Base-by-base conservation (phyloP, 2,888 invertebrate genomes). In the Andricus curvator region DNA sequence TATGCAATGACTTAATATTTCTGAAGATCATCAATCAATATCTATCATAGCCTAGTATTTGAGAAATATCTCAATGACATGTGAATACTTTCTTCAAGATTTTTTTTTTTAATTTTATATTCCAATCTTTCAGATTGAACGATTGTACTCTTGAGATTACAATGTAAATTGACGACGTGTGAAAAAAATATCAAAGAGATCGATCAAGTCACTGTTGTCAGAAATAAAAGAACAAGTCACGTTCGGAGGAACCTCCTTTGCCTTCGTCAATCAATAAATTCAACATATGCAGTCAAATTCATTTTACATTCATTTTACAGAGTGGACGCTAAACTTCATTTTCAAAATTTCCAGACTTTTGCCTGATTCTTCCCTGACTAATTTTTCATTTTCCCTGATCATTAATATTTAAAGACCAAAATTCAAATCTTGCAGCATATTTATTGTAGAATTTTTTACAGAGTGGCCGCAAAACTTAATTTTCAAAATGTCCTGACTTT, bases 181-280 rank as follows among this genome's bases (percentile, higher is more conserved):
- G 51, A 51, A 48, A 70, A 70, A 70, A 48, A 29, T 48, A 70
- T 70, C 70, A 70, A 70, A 44, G 29, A 70, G 29, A 33, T 70
- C 20, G n/a, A 70, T 70, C 29, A 20, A 70, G 48, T 51, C 25
- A 70, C 51, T 51, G 29, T 51, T 70, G 70, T 29, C 70, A 51
- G 70, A 51, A 70, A 29, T 51, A 51, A 70, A 70, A 51, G 44
- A 8, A 22, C 60, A 60, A 60, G 60, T 60, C 60, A 17, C 17
- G 70, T 70, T 70, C 48, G 41, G 17, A 41, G 44, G 44, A n/a
- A 22, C 15, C 17, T 48, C 13, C 29, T 70, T 51, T 29, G 20
- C 48, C 29, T 51, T 51, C 70, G 51, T 51, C 51, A 33, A 20
- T 70, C 51, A n/a, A 51, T 48, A 48, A n/a, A 22, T 44, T 60